Evolutionary conservation across 1,140 invertebrate genomes (phyloP), one percentile per base, ranked within the genome.

Genomic region (Drosophila oshimai): DNA sequence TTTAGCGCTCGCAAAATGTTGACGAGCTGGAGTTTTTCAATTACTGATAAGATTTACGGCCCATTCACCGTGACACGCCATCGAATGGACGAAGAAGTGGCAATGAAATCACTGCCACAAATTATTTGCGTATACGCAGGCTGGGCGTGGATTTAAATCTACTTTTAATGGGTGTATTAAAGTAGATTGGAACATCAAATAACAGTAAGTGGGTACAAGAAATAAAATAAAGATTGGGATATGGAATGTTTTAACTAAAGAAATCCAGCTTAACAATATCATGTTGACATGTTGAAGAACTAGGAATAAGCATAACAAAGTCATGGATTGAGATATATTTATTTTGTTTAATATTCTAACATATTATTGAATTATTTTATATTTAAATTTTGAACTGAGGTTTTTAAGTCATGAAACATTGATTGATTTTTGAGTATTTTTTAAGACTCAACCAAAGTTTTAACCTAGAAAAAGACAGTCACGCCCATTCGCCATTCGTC

Each of bases 11-110:
- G 36, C 31, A 51, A 65, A 39, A 77, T 67, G 73, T 77, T 65
- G 79, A 83, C 73, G 72, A 64, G 74, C 37, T 83, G 79, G 69
- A 78, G 70, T 70, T 70, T 69, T 60, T 71, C 68, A 71, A 70
- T 71, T 70, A 71, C 67, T 57, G 68, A 71, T 71, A 58, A 71
- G 68, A 71, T 71, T 70, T 71, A 71, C 67, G 53, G 68, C 29
- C 68, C 36, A 70, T 70, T 57, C 64, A 9, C 41, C 41, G 33
- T 65, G 61, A 64, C 58, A 65, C 58, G 58, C 41, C 33, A 64
- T 24, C 33, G 26, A 4, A 13, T 20, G 36, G n/a, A 12, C 15
- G 9, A 65, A 47, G 58, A 39, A 64, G 33, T 64, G 58, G 9
- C 41, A 6, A 49, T 17, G 44, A 22, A 64, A 44, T 26, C 22